A percentile compares a stretch with the other conserved stretches of the same genome.
Conservation (phyloP, 2,113 vertebrate species). For the Raja brachyura region DNA sequence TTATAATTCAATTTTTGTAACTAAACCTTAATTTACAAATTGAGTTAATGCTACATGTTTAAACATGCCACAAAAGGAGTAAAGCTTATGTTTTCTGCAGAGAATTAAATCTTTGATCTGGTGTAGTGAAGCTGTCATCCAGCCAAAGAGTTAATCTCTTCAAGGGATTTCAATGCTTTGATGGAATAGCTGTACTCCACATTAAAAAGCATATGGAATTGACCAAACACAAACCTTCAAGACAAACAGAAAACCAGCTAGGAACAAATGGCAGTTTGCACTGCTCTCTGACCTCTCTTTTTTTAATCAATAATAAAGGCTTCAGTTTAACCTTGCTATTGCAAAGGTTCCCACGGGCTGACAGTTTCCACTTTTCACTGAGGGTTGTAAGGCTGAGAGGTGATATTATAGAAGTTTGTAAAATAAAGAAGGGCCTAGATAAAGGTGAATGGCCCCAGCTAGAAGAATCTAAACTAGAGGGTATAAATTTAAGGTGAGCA, state of each 20-base stretch:
- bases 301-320: not conserved
- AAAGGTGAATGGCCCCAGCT: too few relatives aligned
- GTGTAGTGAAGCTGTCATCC: not conserved
- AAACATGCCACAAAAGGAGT: not conserved
- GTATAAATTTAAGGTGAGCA: too few relatives aligned
- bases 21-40: not conserved
- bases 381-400: too few relatives aligned
- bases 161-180: not conserved
- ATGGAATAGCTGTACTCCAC: not conserved
- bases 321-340: not conserved
- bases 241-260: not conserved
- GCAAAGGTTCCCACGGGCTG: constrained; percentile 5
- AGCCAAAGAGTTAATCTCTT: not conserved
- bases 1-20: not conserved
- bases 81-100: not conserved
- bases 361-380: not conserved
- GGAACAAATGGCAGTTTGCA: not conserved
- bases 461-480: too few relatives aligned
- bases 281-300: not conserved
- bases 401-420: too few relatives aligned
- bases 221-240: not conserved
- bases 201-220: not conserved
- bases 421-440: too few relatives aligned
- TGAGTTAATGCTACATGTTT: not conserved
- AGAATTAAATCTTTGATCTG: not conserved